Evolutionary conservation across 2,888 invertebrate genomes (phyloP).

Genomic region (Carpatolechia fugitivella): DNA sequence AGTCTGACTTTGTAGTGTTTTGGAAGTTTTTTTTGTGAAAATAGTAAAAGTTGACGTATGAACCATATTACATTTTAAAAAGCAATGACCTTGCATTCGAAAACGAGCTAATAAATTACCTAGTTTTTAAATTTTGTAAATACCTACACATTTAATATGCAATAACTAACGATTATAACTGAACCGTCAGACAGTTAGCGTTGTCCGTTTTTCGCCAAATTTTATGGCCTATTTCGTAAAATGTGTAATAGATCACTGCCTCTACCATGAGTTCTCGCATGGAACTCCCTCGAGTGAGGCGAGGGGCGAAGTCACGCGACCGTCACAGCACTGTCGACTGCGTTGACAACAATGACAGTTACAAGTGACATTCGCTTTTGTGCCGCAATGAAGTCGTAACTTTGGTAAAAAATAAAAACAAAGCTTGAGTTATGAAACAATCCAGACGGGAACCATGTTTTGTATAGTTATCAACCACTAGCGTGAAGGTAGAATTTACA

Average conservation of each 20-base stretch:
- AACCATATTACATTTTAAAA: no score
- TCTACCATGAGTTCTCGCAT: conserved; percentile 44
- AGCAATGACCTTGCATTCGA: no score
- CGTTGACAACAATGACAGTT: conserved; percentile 29
- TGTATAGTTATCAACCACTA: background rate
- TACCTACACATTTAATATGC: background rate
- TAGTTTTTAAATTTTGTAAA: no score
- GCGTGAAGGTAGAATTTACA: no score
- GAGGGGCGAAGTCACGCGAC: conserved; percentile 40
- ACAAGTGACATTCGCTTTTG: conserved; percentile 18
- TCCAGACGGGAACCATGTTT: conserved; percentile 6
- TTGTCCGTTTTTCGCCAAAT: conserved; percentile 46
- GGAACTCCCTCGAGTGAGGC: conserved; percentile 13
- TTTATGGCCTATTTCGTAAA: conserved; percentile 71
- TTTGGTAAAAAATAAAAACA: conserved; percentile 1
- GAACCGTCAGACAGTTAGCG: conserved; percentile 7
- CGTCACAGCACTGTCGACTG: conserved; percentile 22
- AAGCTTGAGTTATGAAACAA: conserved; percentile 6
- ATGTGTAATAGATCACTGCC: conserved; percentile 63
- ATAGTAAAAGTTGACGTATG: background rate
- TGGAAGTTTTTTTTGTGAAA: no score
- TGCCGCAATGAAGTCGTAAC: background rate
- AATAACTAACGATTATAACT: background rate
- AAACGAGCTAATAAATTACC: no score
- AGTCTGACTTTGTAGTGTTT: no score